A percentile compares a stretch with the other conserved stretches of the same genome.
phyloP scores from a whole-genome alignment of 2,113 vertebrate species.

The Pogonocichla stellata region DNA sequence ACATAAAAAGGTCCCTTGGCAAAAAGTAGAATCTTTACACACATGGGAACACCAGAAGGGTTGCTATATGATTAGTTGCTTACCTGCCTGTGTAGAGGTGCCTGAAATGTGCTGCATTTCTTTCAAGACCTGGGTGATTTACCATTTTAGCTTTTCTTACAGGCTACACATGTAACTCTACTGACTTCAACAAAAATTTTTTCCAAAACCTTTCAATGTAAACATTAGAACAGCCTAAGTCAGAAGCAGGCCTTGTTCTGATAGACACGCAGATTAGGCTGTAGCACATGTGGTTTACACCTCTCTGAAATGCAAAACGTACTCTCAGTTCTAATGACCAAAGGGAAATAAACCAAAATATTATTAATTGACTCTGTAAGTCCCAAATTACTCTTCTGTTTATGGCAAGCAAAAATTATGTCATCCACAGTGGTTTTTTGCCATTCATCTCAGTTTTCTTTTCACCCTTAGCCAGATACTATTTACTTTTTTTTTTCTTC shows the following conservation, averaged over 20 bases:
- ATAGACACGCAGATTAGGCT: background rate
- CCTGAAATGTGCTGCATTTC: background rate
- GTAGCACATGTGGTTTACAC: background rate
- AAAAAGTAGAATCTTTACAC: background rate
- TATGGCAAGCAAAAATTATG: background rate
- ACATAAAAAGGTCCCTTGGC: background rate
- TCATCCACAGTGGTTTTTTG: background rate
- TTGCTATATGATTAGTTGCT: background rate
- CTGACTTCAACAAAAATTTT: background rate
- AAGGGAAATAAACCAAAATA: background rate
- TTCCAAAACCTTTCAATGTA: background rate
- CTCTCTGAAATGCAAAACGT: background rate
- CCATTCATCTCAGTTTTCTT: background rate
- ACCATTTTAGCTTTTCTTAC: background rate
- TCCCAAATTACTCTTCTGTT: background rate
- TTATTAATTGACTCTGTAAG: background rate
- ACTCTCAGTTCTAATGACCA: background rate
- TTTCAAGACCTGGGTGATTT: background rate
- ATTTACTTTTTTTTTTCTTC: background rate
- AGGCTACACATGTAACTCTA: background rate
- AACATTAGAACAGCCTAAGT: background rate
- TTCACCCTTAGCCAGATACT: background rate
- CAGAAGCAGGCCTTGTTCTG: background rate
- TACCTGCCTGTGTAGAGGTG: background rate
- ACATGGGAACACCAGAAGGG: background rate